Evolutionary conservation across 2,888 invertebrate species (phyloP), one percentile per base, ranked within the genome.

Genomic region (Panorpa germanica): DNA sequence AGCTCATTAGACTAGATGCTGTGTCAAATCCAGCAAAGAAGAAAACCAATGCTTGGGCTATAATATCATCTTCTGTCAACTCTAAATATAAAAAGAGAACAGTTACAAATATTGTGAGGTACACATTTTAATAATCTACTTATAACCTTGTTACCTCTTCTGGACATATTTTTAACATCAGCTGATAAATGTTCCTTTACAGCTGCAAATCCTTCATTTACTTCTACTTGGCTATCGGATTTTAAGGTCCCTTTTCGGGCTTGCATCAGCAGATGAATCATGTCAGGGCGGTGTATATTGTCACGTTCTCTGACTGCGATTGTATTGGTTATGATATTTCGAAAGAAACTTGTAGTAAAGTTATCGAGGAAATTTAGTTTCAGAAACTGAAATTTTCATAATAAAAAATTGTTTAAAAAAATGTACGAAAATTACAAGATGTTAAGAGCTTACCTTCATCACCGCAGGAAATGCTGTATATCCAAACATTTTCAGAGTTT

Each of bases 11-110:
- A 12, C 33, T 33, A 7, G 37, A 34, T 1, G 32, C 20, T 17
- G 34, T 34, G 5, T 37, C 37, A 14, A 34, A 37, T 1, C 37
- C 36, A 14, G 31, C 37, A 7, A 37, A 27, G 25, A 37, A 36
- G 28, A 34, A 36, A 17, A 32, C 17, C 12, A 36, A 25, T 6
- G 36, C 29, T 24, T 37, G 37, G 7, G 34, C 34, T 12, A 24
- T 28, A 8, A 38, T 31, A 25, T 34, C 33, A 8, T 38, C 36
- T 5, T 21, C n/a, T 8, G 31, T 31, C 7, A 37, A 20, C 8
- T 30, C 33, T 5, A 20, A 20, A 9, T 19, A 28, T n/a, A n/a
- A n/a, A n/a, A n/a, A n/a, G n/a, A n/a, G n/a, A n/a, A n/a, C n/a
- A n/a, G n/a, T n/a, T n/a, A n/a, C n/a, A n/a, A n/a, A n/a, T n/a